Conservation (phyloP, 1,140 invertebrate genomes). For the Copidosoma floridanum region DNA sequence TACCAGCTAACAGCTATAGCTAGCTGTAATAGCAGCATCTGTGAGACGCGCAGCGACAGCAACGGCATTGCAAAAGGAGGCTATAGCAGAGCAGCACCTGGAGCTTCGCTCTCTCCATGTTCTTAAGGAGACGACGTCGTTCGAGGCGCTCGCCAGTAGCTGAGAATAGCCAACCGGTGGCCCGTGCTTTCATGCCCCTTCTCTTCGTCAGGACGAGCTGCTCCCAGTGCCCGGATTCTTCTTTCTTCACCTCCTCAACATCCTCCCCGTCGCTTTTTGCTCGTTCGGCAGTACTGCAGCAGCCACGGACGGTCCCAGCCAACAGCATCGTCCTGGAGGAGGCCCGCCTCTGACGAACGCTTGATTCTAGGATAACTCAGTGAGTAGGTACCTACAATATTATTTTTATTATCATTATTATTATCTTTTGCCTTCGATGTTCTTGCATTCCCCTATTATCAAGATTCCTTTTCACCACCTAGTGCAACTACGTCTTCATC, state of each 20-base stretch:
- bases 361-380: not conserved
- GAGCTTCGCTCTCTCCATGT: conserved; percentile 18
- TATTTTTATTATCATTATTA: not conserved
- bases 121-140: conserved; percentile 21
- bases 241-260: not conserved
- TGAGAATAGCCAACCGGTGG: too few relatives aligned
- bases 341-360: conserved; percentile 13
- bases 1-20: not conserved
- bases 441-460: not conserved
- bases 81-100: not conserved
- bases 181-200: too few relatives aligned
- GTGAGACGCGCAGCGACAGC: not conserved
- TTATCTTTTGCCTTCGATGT: not conserved
- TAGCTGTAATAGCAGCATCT: not conserved
- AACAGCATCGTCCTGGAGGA: not conserved
- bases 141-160: not conserved
- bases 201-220: conserved; percentile 14
- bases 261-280: not conserved
- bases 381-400: not conserved
- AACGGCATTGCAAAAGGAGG: too few relatives aligned
- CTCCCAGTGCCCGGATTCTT: not conserved
- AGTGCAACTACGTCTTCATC: not conserved
- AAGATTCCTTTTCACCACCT: not conserved
- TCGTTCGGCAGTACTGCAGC: not conserved
- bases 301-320: not conserved